Evolutionary conservation across 1,140 invertebrate species (phyloP), one percentile per base, ranked within the genome.

Genomic region (Sitobion miscanthi): DNA sequence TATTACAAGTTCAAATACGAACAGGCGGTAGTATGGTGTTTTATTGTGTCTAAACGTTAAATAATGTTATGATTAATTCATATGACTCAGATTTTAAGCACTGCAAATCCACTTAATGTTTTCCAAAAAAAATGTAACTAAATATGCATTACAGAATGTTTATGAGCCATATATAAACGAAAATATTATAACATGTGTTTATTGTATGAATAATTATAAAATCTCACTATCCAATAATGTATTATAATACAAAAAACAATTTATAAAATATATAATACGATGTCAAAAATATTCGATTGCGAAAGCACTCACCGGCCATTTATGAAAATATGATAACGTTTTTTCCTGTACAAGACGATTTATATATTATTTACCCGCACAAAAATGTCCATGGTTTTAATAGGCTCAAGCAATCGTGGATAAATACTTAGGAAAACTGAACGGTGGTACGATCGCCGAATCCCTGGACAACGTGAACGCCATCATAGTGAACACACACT

Each of bases 401-500:
- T n/a, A 85, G 82, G 90, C 90, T 9, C 94, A 94, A 57, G 57
- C 38, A 45, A 93, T 94, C 11, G 91, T 93, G 11, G 62, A 96
- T 95, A 94, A 93, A 92, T 88, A 94, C n/a, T 69, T 94, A 42
- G 94, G 94, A 42, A 85, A 94, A 14, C 45, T 93, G 17, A 90
- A 94, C 38, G 94, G 94, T 20, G 94, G 94, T 23, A 38, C 90
- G 14, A 42, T 95, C 4, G n/a, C 92, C 4, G 94, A 95, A 89
- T 86, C 95, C 21, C 94, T 94, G 57, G 93, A 94, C 52, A 94
- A 94, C 87, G 94, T 94, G 1, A 94, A 94, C 69, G 94, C 97
- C 82, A 94, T 96, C 35, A 94, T 97, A 9, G 94, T 95, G 0
- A 97, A 97, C 94, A 95, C 95, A 25, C 96, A 97, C 95, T 96